phyloP scores from a whole-genome alignment of 30 jellyfish, hydroid and myxozoan species.

The Turritopsis rubra region DNA sequence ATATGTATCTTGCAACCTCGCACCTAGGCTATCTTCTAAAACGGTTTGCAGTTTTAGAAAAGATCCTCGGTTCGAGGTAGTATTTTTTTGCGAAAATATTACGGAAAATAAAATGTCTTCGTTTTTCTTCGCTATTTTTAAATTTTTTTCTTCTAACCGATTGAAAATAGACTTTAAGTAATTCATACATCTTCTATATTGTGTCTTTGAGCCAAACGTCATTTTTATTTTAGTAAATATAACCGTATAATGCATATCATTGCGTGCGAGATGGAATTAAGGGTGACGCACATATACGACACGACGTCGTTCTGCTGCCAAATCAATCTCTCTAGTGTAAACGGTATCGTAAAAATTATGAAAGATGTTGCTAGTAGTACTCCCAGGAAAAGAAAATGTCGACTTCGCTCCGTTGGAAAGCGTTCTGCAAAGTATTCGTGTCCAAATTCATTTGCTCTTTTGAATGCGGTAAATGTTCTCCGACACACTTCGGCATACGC shows the following conservation, averaged over 20 bases:
- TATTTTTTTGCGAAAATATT: not conserved
- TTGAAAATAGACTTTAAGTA: too few relatives aligned
- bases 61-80: not conserved
- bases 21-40: not conserved
- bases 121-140: too few relatives aligned
- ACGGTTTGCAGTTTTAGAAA: not conserved
- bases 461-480: not conserved
- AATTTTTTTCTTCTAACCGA: too few relatives aligned
- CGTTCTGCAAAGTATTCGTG: not conserved
- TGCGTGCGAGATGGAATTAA: slow-evolving; percentile 13
- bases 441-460: not conserved
- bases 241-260: not conserved
- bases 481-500: slow-evolving; percentile 6
- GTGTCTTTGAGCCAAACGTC: too few relatives aligned
- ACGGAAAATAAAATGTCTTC: not conserved
- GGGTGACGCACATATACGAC: slow-evolving; percentile 7
- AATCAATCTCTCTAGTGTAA: slow-evolving; percentile 20
- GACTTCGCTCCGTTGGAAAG: not conserved
- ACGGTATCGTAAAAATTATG: not conserved
- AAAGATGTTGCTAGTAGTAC: slow-evolving; percentile 11
- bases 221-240: slow-evolving; percentile 6
- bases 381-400: not conserved
- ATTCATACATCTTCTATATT: too few relatives aligned
- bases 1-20: not conserved
- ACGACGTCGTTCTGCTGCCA: slow-evolving; percentile 22